phyloP scores from a whole-genome alignment of 1,140 invertebrate genomes.

The Polyergus mexicanus region DNA sequence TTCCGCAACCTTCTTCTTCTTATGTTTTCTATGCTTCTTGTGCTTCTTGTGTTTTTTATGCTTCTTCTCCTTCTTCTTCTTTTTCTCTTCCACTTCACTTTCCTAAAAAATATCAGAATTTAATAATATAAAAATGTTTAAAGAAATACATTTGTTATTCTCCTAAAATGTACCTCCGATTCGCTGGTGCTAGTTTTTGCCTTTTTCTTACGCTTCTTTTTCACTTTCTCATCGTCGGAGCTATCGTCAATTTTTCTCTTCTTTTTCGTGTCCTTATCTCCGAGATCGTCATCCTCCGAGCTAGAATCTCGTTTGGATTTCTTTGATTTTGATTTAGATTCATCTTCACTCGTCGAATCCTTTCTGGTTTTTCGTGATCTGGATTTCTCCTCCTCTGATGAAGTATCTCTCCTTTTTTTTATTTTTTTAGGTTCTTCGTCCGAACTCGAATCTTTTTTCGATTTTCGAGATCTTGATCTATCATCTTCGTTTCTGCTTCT shows the following conservation, averaged over 20 bases:
- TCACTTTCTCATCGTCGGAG: conserved; percentile 90
- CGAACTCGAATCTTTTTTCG: conserved; percentile 87
- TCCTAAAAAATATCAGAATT: conserved; percentile 82
- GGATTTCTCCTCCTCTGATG: conserved; percentile 84
- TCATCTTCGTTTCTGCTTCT: conserved; percentile 86
- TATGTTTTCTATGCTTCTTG: conserved; percentile 90
- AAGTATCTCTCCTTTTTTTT: conserved; percentile 83
- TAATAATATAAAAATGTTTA: conserved; percentile 41
- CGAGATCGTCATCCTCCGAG: conserved; percentile 86
- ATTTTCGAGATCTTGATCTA: conserved; percentile 86
- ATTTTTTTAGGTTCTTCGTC: conserved; percentile 87
- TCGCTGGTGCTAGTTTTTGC: conserved; percentile 87
- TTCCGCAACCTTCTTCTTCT: conserved; percentile 89
- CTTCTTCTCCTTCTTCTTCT: conserved; percentile 90
- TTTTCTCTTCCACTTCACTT: conserved; percentile 90
- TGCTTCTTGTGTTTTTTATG: conserved; percentile 91
- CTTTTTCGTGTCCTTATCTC: conserved; percentile 85
- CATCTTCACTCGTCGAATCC: conserved; percentile 85
- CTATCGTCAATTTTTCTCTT: conserved; percentile 88
- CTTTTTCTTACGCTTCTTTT: conserved; percentile 90
- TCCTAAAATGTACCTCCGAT: conserved; percentile 81
- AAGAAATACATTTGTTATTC: neutral
- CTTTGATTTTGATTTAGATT: conserved; percentile 79
- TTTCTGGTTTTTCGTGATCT: conserved; percentile 86
- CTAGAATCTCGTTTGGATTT: conserved; percentile 84